Evolutionary conservation across 2,888 invertebrate genomes (phyloP), one percentile per base, ranked within the genome.

Genomic region (Caenorhabditis zanzibari): DNA sequence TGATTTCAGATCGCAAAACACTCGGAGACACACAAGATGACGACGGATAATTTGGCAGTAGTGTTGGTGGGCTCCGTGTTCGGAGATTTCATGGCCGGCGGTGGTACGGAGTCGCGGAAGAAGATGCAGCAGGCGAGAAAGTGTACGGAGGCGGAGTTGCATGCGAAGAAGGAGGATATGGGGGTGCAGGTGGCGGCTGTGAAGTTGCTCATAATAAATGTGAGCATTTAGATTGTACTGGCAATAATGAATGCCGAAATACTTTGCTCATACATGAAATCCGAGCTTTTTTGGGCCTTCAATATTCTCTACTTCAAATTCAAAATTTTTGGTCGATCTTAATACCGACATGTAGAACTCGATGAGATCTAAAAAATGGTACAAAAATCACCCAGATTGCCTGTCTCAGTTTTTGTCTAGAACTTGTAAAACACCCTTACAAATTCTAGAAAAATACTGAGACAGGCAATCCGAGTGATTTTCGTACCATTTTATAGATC

Each of bases 31-130:
- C 83, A 90, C 54, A 88, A 88, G 49, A 90, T 90, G 90, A 84
- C 81, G 5, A 56, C 76, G 6, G 79, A 83, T n/a, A 90, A 88
- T 69, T 59, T 90, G 59, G 88, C 88, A 4, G 85, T 85, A 0
- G 88, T 89, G 2, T 86, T 90, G 22, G 88, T 88, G 10, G 88
- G 85, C 19, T 86, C 88, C 1, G 74, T 90, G 6, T 90, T 90
- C 58, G 77, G 83, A 26, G 88, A 87, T 22, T 79, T 44, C 14
- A 82, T 82, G 82, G 63, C 81, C 10, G 82, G 84, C 19, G 81
- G 74, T 19, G 72, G 72, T 0, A 76, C 82, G 3, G 82, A 76
- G 41, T 56, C 82, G 6, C 47, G 76, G 28, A 82, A 76, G 35
- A 82, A 82, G 44, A 68, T 66, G 59, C 64, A 61, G 22, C 73